These are phyloP conservation scores for Drosophila funebris DNA, from an alignment of 1,140 invertebrate genomes.

Conservation along the genomic window DNA sequence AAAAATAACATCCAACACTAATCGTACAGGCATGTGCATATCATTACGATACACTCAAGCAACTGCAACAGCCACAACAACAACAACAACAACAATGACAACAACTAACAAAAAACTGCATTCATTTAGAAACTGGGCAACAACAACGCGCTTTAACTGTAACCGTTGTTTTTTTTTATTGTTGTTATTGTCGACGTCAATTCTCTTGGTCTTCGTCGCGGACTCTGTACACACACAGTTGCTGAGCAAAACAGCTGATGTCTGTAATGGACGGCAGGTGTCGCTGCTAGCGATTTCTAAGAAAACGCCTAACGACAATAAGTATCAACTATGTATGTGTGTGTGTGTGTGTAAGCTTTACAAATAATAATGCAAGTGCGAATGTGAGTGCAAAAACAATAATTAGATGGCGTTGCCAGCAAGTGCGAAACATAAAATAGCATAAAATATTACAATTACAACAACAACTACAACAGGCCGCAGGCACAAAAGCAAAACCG, in stretches of 20 bases:
- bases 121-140: neutral
- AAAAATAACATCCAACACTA: constrained; percentile 6
- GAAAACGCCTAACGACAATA: constrained; percentile 12
- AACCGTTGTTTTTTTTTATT: constrained; percentile 2
- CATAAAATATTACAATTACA: constrained; percentile 34
- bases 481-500: neutral
- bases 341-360: neutral
- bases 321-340: neutral
- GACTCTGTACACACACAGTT: neutral
- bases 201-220: constrained; percentile 1
- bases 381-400: constrained; percentile 27
- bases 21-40: constrained; percentile 3
- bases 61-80: neutral
- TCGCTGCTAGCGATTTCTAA: constrained; percentile 9
- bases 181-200: constrained; percentile 5
- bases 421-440: constrained; percentile 33
- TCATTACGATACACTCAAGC: neutral
- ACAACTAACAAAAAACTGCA: neutral
- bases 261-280: constrained; percentile 3
- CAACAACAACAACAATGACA: neutral
- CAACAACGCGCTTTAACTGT: constrained; percentile 2
- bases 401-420: constrained; percentile 15
- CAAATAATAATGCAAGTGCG: neutral
- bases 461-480: neutral
- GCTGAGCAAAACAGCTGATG: constrained; percentile 13